Base-by-base conservation (phyloP, 2,113 vertebrate genomes). In the Protomyctophum bolini region DNA sequence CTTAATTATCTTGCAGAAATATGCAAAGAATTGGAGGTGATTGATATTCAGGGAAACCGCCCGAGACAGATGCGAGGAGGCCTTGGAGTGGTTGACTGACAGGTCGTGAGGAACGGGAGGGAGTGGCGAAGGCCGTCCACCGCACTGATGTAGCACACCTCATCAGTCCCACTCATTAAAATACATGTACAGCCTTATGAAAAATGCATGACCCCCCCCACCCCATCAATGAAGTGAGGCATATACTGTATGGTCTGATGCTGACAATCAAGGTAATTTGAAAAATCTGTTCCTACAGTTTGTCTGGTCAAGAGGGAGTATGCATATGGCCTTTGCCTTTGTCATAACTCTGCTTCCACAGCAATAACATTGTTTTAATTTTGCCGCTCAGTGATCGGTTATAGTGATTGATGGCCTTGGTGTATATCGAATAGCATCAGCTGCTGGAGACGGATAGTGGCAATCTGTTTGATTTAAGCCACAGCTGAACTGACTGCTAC, bases 81-180 rank as follows among this genome's bases (percentile, higher is more conserved):
- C 82, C 86, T 83, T 80, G 84, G 72, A 83, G 80, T 71, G 73
- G 67, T 76, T 92, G 92, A 91, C 66, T 89, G 92, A 87, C 85
- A 83, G 77, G 80, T 81, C 70, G 76, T 52, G 88, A 76, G 83
- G 63, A 73, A 73, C 33, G 75, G 71, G 80, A 60, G 78, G 78
- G 79, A 74, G 72, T 64, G 79, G 68, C 46, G 88, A 91, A 86
- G 86, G 84, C 86, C 79, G 68, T 82, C 72, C 80, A 68, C 68
- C 58, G 2, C 66, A 75, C 81, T 71, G 49, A 63, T 57, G 72
- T 66, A 63, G 76, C 77, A 76, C 72, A 80, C 73, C 76, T 86
- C 81, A 85, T 86, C 86, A 72, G 82, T 80, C 83, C 70, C 28
- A 68, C 88, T 91, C 82, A 88, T 92, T 91, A 88, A 88, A 85